Conservation (phyloP, 2,113 vertebrate species). For the Xiphias gladius region DNA sequence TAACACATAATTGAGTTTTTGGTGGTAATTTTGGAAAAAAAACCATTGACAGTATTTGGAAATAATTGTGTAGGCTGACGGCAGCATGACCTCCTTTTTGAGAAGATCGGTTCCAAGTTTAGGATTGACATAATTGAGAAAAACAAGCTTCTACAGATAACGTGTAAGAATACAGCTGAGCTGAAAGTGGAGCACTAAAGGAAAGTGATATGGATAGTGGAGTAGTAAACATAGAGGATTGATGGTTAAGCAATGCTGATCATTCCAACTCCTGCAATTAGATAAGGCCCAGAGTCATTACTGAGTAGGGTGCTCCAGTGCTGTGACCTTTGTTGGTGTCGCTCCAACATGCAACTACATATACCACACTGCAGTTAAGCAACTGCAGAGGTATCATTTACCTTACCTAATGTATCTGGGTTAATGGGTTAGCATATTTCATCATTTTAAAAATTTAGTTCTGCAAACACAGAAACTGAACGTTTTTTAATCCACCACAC, state of each 20-base stretch:
- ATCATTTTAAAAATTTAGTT: too few species aligned
- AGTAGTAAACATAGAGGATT: not conserved
- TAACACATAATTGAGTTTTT: too few species aligned
- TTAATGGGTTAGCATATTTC: too few species aligned
- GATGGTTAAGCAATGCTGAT: not conserved
- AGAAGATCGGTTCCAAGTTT: not conserved
- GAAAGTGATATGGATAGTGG: constrained; percentile 27
- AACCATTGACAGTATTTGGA: not conserved
- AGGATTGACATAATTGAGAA: not conserved
- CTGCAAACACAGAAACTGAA: too few species aligned
- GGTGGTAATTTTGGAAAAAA: too few species aligned
- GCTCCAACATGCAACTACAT: not conserved
- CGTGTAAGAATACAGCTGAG: not conserved
- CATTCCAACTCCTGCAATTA: constrained; percentile 14
- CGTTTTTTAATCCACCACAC: too few species aligned
- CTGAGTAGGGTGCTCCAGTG: not conserved
- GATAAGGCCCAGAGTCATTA: constrained; percentile 22
- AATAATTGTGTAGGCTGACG: not conserved
- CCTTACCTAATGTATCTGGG: too few species aligned
- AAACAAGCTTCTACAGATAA: not conserved
- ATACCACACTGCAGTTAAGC: not conserved
- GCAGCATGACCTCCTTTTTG: not conserved
- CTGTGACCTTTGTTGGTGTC: not conserved
- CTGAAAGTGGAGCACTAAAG: not conserved
- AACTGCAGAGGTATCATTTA: not conserved